phyloP scores from a whole-genome alignment of 2,113 vertebrate genomes.

The Hypanus sabinus region DNA sequence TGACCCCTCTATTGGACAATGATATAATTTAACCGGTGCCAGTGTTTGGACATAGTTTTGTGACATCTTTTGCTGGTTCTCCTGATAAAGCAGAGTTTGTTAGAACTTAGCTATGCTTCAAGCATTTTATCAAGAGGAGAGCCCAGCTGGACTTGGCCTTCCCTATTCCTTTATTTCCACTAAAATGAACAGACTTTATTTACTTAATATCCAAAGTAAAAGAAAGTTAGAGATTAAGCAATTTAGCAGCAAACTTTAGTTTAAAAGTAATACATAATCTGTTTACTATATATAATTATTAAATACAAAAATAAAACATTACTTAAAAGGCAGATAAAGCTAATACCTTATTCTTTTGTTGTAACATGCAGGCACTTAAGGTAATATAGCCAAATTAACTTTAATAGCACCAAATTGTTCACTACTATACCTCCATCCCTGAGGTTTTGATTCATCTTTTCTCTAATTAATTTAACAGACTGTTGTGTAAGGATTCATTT shows the following conservation, averaged over 20 bases:
- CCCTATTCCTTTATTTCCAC: too few species aligned
- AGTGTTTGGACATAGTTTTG: too few species aligned
- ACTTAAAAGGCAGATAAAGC: neutral
- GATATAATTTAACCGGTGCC: too few species aligned
- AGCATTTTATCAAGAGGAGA: too few species aligned
- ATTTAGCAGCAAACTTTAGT: neutral
- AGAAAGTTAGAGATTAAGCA: neutral
- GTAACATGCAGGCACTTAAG: neutral
- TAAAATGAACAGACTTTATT: neutral
- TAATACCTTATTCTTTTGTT: neutral
- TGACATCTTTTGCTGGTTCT: too few species aligned
- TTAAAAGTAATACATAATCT: neutral
- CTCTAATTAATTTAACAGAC: neutral
- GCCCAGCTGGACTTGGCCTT: too few species aligned
- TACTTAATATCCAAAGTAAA: neutral
- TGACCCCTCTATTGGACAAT: too few species aligned
- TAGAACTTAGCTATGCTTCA: too few species aligned
- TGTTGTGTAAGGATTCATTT: neutral
- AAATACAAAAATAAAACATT: neutral
- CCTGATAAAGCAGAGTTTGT: too few species aligned
- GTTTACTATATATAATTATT: neutral
- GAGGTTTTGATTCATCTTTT: neutral
- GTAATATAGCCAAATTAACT: neutral
- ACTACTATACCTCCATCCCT: neutral
- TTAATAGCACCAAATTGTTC: neutral